These are phyloP conservation scores for Bufotes viridis DNA, from an alignment of 2,797 vertebrate genomes.

Conservation along the genomic window DNA sequence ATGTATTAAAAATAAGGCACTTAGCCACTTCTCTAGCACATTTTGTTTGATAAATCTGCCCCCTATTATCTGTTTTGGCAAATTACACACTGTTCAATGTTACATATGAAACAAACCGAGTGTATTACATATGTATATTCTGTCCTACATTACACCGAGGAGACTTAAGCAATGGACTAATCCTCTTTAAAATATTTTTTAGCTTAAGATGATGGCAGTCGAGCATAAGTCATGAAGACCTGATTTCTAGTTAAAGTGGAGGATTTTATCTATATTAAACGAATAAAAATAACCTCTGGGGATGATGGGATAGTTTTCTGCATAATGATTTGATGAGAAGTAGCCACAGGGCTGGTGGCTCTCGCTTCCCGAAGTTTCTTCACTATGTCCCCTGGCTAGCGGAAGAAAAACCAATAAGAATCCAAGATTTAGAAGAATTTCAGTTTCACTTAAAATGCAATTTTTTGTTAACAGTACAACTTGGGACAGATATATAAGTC, in stretches of 20 bases:
- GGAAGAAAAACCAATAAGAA: constrained; percentile 72
- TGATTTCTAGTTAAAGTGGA: constrained; percentile 18
- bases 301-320: constrained; percentile 77
- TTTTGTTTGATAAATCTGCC: constrained; percentile 3
- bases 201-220: constrained; percentile 1
- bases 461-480: constrained; percentile 15
- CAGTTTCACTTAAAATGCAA: constrained; percentile 61
- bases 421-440: constrained; percentile 68
- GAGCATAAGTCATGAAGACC: constrained; percentile 11
- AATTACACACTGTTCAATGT: not conserved
- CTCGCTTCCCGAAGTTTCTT: constrained; percentile 74
- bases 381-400: constrained; percentile 73
- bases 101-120: constrained; percentile 2
- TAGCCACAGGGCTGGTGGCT: constrained; percentile 70
- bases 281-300: constrained; percentile 76
- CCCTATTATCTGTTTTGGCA: not conserved
- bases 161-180: constrained; percentile 1
- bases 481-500: not conserved
- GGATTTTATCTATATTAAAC: constrained; percentile 63
- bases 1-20: not conserved
- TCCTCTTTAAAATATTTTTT: constrained; percentile 28
- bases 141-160: constrained; percentile 11
- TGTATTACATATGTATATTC: not conserved
- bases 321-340: constrained; percentile 77
- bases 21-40: not conserved